phyloP scores from a whole-genome alignment of 2,888 invertebrate genomes.

The Silvanus unidentatus region DNA sequence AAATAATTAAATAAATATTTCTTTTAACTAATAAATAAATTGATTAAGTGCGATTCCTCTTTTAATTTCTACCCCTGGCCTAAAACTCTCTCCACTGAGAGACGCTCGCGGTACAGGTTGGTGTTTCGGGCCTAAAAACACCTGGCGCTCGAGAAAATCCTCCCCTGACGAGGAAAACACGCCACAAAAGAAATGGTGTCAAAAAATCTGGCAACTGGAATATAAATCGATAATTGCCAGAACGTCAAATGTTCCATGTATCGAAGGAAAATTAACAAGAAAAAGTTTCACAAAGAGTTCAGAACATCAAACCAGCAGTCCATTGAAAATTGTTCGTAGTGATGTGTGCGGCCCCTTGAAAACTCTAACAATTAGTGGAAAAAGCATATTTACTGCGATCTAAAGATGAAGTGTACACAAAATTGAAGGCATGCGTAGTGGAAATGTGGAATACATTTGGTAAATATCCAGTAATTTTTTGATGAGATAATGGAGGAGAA shows the following conservation, averaged over 20 bases:
- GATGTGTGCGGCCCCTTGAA: slow-evolving; percentile 4
- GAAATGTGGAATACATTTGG: background rate
- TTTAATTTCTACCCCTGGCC: no score
- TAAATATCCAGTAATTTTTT: slow-evolving; percentile 1
- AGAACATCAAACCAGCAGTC: background rate
- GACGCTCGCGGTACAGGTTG: no score
- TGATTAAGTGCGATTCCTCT: no score
- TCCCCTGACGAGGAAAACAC: no score
- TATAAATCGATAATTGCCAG: background rate
- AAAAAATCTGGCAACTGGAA: background rate
- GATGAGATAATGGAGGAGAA: slow-evolving; percentile 6
- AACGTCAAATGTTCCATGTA: background rate
- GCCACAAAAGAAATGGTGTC: background rate
- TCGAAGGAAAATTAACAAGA: slow-evolving; percentile 1
- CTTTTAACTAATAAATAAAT: no score
- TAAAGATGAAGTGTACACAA: background rate
- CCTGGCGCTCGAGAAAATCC: no score
- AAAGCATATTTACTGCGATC: background rate
- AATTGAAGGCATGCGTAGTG: background rate
- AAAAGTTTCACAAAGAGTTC: background rate
- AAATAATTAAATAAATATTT: no score
- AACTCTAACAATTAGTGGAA: background rate
- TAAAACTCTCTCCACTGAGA: no score
- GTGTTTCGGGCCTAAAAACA: no score
- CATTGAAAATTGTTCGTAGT: background rate